Evolutionary conservation across 2,888 invertebrate genomes (phyloP), one percentile per base, ranked within the genome.

Genomic region (Drosophila yooni): DNA sequence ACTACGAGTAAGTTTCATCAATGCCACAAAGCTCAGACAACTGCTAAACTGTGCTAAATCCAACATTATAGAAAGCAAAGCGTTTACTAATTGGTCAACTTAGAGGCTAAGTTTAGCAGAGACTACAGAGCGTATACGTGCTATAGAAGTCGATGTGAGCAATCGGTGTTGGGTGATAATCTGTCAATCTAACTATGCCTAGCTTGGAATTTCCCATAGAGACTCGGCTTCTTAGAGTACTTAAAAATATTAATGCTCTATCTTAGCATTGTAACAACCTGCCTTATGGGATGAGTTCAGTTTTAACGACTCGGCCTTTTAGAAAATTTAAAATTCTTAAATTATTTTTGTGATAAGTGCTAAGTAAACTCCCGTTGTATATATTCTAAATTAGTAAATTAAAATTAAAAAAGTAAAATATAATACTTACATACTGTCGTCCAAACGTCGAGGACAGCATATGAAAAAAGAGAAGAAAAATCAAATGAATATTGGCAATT

Each of bases 361-460:
- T 46, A 15, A 21, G 7, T 46, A 15, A 25, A 43, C 3, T 40
- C n/a, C 0, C 2, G n/a, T n/a, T 40, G n/a, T 38, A 3, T 18
- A 8, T 8, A n/a, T n/a, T n/a, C 43, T 1, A 13, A 21, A 43
- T 21, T 21, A 21, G 21, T 21, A 21, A 21, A 21, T 21, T 21
- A 1, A 21, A 21, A 21, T 21, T 21, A 21, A 21, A 21, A 21
- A 21, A 21, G 21, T 21, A 21, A 21, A 21, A 21, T 29, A 40
- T 21, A 33, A 51, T 87, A 84, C 84, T 84, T 74, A 84, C 84
- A 83, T 87, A 84, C 81, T 81, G 67, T 34, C 2, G 13, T 29
- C 57, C 51, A n/a, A 6, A 31, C 21, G 18, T 43, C 1, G 13
- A 0, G 27, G 21, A n/a, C 15, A 36, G 21, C 13, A 62, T 34